A percentile compares a stretch with the other conserved stretches of the same genome.
phyloP scores from a whole-genome alignment of 2,113 vertebrate species.

The Lipotes vexillifer region DNA sequence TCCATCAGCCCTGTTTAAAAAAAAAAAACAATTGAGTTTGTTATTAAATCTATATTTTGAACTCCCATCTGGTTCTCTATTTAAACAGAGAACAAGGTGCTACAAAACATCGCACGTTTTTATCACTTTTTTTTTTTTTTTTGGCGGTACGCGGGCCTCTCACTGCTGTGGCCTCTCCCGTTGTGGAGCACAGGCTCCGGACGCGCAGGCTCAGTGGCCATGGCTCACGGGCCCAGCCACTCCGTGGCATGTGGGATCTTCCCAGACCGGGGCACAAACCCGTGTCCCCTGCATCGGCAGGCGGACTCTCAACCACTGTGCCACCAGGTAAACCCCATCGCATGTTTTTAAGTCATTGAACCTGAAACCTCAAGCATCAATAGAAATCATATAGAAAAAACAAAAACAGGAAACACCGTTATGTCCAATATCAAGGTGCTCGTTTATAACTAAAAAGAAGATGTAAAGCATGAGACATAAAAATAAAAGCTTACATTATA shows the following conservation, averaged over 20 bases:
- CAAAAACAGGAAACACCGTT: neutral
- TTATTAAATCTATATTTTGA: slow-evolving; percentile 25
- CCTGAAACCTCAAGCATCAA: neutral
- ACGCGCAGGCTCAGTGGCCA: too few species aligned
- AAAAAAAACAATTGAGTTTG: slow-evolving; percentile 37
- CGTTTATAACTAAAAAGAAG: neutral
- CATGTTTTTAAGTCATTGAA: slow-evolving; percentile 20
- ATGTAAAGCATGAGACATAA: neutral
- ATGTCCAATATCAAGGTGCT: neutral
- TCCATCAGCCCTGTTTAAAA: slow-evolving; percentile 89
- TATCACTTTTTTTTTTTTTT: neutral
- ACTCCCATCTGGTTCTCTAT: neutral
- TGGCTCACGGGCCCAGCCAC: too few species aligned
- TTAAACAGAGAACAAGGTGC: slow-evolving; percentile 25
- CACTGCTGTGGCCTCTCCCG: too few species aligned
- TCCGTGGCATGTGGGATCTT: too few species aligned
- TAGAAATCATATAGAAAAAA: neutral
- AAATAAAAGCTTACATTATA: neutral
- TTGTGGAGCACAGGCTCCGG: too few species aligned
- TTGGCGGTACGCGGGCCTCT: too few species aligned
- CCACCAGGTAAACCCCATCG: neutral
- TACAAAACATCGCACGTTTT: slow-evolving; percentile 14
- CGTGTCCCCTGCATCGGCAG: too few species aligned
- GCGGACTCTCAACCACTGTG: too few species aligned
- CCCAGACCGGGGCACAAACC: too few species aligned